A percentile compares a stretch with the other conserved stretches of the same genome.
phyloP scores from a whole-genome alignment of 2,888 invertebrate species.

The Phytoseiulus persimilis region DNA sequence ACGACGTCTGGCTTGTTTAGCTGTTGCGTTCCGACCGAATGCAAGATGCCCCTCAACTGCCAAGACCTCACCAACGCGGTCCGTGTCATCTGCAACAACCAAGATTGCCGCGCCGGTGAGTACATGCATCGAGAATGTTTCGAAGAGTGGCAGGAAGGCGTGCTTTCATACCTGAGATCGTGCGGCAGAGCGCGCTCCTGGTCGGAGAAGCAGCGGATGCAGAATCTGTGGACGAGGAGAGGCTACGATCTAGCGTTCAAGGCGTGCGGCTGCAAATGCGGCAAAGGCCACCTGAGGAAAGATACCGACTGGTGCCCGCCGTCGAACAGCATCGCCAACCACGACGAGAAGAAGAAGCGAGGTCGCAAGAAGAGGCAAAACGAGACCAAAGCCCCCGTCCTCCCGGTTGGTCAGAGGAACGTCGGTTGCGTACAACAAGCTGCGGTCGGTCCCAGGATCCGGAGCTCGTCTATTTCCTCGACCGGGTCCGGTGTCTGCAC shows the following conservation, averaged over 20 bases:
- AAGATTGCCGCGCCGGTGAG: constrained; percentile 73
- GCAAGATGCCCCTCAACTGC: constrained; percentile 46
- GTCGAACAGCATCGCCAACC: constrained; percentile 51
- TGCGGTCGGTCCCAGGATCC: constrained; percentile 49
- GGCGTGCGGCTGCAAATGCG: constrained; percentile 86
- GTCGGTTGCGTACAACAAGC: constrained; percentile 11
- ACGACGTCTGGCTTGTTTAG: constrained; percentile 39
- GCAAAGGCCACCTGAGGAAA: constrained; percentile 82
- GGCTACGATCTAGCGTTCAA: constrained; percentile 92
- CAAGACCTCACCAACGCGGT: constrained; percentile 71
- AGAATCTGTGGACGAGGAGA: constrained; percentile 95
- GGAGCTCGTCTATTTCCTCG: constrained; percentile 54
- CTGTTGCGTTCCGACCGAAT: constrained; percentile 70
- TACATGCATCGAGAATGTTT: constrained; percentile 95
- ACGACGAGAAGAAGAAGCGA: constrained; percentile 60
- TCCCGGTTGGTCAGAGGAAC: background rate
- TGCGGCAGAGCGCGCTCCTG: constrained; percentile 85
- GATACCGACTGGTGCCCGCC: constrained; percentile 84
- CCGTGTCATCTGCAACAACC: constrained; percentile 88
- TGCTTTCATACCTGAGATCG: constrained; percentile 76
- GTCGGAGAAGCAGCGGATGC: constrained; percentile 86
- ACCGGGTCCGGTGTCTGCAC: constrained; percentile 61
- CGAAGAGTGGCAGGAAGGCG: constrained; percentile 82
- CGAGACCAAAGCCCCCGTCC: constrained; percentile 47
- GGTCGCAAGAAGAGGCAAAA: constrained; percentile 61